A percentile compares a stretch with the other conserved stretches of the same genome.
These are phyloP conservation scores for Oxyruncus cristatus DNA, from an alignment of 2,113 vertebrate genomes.

Conservation along the genomic window DNA sequence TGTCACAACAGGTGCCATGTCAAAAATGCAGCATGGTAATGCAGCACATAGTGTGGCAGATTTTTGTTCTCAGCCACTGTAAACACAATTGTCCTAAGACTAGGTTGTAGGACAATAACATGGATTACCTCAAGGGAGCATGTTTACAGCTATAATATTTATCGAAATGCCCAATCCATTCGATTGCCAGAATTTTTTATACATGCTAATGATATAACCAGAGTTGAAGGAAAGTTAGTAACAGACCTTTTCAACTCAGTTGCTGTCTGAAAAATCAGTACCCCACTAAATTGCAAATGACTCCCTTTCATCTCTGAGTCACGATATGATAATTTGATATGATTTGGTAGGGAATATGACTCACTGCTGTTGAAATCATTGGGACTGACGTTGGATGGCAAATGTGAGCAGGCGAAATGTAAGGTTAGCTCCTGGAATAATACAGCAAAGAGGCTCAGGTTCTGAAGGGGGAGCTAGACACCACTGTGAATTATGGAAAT, in stretches of 20 bases:
- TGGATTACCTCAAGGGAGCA: not conserved
- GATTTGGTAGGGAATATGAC: constrained; percentile 13
- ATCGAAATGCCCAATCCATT: not conserved
- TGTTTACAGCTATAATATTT: not conserved
- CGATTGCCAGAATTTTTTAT: not conserved
- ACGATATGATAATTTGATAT: constrained; percentile 3
- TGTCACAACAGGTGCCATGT: not conserved
- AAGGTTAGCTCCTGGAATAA: not conserved
- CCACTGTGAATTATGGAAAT: not conserved
- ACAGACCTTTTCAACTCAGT: not conserved
- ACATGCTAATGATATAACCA: not conserved
- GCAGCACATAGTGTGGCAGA: fast-evolving
- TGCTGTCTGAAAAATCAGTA: constrained; percentile 26
- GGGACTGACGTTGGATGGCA: not conserved
- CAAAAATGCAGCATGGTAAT: not conserved
- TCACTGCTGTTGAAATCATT: constrained; percentile 14
- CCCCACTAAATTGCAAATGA: not conserved
- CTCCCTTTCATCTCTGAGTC: constrained; percentile 35
- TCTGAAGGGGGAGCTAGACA: not conserved
- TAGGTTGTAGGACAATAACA: not conserved
- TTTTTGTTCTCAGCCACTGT: not conserved
- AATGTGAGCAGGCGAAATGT: not conserved
- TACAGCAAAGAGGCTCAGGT: not conserved
- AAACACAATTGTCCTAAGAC: not conserved
- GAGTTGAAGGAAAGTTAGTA: not conserved